Evolutionary conservation across 2,113 vertebrate genomes (phyloP), one percentile per base, ranked within the genome.

Genomic region (Microtus ochrogaster): DNA sequence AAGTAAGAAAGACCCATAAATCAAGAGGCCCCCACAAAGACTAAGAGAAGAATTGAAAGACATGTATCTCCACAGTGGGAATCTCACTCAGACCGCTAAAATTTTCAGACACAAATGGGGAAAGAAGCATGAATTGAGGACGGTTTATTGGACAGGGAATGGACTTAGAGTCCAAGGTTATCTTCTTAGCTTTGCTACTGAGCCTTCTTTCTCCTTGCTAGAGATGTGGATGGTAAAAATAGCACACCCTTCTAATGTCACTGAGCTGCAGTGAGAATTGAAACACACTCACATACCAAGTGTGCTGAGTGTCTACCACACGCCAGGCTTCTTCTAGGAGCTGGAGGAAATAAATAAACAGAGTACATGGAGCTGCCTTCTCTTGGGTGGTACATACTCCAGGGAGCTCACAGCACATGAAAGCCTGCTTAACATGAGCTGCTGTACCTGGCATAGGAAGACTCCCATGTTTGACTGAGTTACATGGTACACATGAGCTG

Each of bases 31-130:
- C 6, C 11, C 28, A 17, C 2, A 6, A 84, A 44, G 63, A 93
- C 39, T 5, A 47, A 26, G 74, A 30, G 14, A 52, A 13, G 21
- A 36, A 39, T 8, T 21, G 6, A 8, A 36, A 73, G 49, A 10
- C 17, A 9, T 73, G 28, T 55, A 3, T 33, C 24, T 58, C 19
- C 5, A 1, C 0, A 0, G 28, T 17, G 36, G 24, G 49, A 74
- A 28, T 30, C 66, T 78, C 47, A 89, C 47, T 39, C 2, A 39
- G 4, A 30, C 36, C 86, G 11, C n/a, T 17, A 73, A 74, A 89
- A 44, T 58, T 39, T 86, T 44, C 78, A 68, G 36, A 26, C 63
- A 28, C 3, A 33, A 28, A 3, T 26, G 68, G 70, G 33, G 28
- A 82, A 79, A 74, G 52, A 82, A 84, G 47, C 44, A 76, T 0